phyloP scores from a whole-genome alignment of 2,113 vertebrate genomes.

The Condylura cristata region DNA sequence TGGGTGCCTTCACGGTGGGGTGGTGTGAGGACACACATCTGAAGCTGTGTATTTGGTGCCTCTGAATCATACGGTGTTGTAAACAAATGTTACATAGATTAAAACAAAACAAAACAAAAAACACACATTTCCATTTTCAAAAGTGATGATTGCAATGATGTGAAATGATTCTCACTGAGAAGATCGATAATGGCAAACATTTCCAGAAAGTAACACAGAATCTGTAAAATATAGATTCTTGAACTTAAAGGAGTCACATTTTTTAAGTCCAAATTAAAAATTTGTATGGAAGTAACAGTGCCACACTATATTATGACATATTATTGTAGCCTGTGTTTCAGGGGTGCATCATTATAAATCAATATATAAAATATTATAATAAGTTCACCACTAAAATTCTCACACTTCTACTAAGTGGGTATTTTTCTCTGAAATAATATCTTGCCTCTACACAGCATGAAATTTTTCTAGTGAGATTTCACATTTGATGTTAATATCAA shows the following conservation, averaged over 20 bases:
- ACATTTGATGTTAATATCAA: slow-evolving; percentile 41
- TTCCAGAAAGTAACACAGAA: background rate
- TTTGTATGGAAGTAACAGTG: no score
- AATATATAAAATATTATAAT: no score
- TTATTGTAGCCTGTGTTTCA: no score
- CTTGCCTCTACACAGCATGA: background rate
- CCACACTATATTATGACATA: background rate
- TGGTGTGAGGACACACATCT: no score
- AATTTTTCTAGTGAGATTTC: slow-evolving; percentile 1
- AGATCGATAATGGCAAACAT: background rate
- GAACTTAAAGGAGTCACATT: background rate
- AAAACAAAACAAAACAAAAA: no score
- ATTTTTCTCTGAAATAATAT: background rate
- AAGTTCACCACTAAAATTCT: no score
- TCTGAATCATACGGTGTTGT: no score
- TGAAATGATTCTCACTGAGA: background rate
- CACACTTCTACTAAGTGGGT: background rate
- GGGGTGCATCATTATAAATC: no score
- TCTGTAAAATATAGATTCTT: background rate
- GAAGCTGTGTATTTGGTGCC: no score
- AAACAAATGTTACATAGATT: no score
- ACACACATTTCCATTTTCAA: background rate
- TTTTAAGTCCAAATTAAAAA: background rate
- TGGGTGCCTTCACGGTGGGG: no score
- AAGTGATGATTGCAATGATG: background rate